Conservation (phyloP, 2,797 vertebrate species). For the Adelosebastes latens region DNA sequence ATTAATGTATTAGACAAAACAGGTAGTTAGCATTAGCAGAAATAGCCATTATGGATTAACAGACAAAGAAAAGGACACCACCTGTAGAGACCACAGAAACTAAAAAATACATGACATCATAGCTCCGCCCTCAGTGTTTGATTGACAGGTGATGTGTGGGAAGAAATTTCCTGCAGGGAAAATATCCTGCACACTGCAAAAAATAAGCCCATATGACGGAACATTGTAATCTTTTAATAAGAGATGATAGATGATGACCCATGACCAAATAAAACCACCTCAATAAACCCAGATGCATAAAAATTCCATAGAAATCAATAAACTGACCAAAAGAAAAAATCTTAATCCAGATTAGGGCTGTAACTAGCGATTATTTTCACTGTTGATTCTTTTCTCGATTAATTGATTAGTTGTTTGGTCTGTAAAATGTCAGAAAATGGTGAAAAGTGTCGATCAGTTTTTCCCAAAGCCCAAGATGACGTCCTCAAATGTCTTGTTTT, state of each 20-base stretch:
- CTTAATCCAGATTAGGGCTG: not conserved
- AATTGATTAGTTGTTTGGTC: too few species aligned
- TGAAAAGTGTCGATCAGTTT: too few species aligned
- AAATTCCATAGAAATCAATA: not conserved
- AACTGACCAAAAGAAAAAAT: not conserved
- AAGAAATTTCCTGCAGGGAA: not conserved
- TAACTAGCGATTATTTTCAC: too few species aligned
- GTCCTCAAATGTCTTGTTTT: too few species aligned
- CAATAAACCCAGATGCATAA: not conserved
- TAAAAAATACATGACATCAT: conserved; percentile 21
- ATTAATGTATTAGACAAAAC: conserved; percentile 19
- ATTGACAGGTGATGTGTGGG: conserved; percentile 4
- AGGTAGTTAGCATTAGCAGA: conserved; percentile 29
- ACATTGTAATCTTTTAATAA: not conserved
- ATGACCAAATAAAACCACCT: not conserved
- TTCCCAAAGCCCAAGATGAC: too few species aligned
- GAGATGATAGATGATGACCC: not conserved
- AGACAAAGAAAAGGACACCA: conserved; percentile 30
- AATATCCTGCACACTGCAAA: not conserved
- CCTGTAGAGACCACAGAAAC: conserved; percentile 26
- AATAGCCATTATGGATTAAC: conserved; percentile 36
- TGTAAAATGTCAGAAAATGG: too few species aligned
- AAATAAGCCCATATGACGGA: not conserved
- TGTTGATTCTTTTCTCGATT: not conserved
- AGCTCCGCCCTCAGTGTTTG: not conserved